These are phyloP conservation scores for Florisuga fusca DNA, from an alignment of 2,797 vertebrate genomes.

Conservation along the genomic window DNA sequence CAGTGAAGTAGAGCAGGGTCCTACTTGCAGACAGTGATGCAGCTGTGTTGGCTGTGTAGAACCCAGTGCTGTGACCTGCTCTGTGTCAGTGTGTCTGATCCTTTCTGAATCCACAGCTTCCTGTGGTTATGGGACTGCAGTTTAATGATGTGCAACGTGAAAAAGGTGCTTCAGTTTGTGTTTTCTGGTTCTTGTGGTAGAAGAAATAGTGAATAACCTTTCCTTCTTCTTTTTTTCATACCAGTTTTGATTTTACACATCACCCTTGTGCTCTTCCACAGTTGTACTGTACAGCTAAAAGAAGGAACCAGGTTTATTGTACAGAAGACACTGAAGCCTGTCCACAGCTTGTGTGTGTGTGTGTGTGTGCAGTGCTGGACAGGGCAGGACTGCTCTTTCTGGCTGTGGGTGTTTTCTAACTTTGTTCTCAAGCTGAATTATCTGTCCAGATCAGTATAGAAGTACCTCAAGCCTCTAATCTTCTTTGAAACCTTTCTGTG, in stretches of 20 bases:
- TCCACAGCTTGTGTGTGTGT: background rate
- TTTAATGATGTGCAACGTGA: background rate
- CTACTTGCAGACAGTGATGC: fast-evolving
- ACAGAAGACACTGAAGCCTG: background rate
- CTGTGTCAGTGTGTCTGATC: background rate
- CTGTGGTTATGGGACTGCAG: background rate
- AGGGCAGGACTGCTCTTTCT: background rate
- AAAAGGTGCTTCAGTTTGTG: background rate
- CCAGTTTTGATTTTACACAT: background rate
- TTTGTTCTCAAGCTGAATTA: background rate
- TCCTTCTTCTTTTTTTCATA: background rate
- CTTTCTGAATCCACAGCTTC: background rate
- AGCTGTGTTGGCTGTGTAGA: fast-evolving
- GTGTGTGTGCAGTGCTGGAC: background rate
- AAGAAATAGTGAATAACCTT: background rate
- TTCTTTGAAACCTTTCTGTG: background rate
- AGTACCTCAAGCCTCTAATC: background rate
- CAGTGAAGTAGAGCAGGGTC: fast-evolving
- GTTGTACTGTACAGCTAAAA: background rate
- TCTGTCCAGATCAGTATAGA: background rate
- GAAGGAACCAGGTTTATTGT: background rate
- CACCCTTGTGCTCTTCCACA: fast-evolving
- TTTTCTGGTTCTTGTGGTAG: background rate
- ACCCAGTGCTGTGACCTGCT: background rate
- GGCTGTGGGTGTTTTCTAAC: background rate